These are phyloP conservation scores for Pecten maximus DNA, from an alignment of 2,888 invertebrate genomes.

Conservation along the genomic window DNA sequence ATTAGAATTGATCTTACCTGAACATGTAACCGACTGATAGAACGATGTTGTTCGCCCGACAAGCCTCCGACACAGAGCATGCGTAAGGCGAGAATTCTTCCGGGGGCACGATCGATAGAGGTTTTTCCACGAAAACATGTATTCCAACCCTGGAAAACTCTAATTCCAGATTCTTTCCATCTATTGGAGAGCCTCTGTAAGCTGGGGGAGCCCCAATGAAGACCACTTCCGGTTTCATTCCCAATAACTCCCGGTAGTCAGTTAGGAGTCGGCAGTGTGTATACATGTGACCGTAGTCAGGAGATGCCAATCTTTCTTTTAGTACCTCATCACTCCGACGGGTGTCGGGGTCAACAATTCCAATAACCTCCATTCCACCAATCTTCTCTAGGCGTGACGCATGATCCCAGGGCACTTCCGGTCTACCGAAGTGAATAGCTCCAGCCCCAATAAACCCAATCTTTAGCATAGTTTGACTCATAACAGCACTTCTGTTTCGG, in stretches of 20 bases:
- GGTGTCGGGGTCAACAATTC: conserved; percentile 51
- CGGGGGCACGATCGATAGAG: conserved; percentile 50
- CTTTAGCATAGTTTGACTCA: no score
- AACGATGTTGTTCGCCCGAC: conserved; percentile 46
- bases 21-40: conserved; percentile 57
- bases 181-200: conserved; percentile 44
- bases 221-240: conserved; percentile 52
- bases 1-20: conserved; percentile 41
- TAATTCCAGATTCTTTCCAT: conserved; percentile 44
- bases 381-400: conserved; percentile 47
- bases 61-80: conserved; percentile 40
- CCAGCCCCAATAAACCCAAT: conserved; percentile 53
- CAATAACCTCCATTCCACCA: conserved; percentile 45
- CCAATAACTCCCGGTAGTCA: conserved; percentile 34
- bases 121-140: conserved; percentile 55
- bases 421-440: conserved; percentile 52
- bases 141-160: conserved; percentile 50
- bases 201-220: conserved; percentile 54
- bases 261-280: conserved; percentile 46
- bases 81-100: conserved; percentile 49
- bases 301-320: conserved; percentile 37
- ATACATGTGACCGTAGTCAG: conserved; percentile 36
- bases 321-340: conserved; percentile 41
- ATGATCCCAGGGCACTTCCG: conserved; percentile 48
- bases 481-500: no score